Percentiles rank a stretch among this genome's conserved stretches.
Evolutionary conservation across 2,888 invertebrate genomes (phyloP).

Genomic region (Aporophyla nigra): DNA sequence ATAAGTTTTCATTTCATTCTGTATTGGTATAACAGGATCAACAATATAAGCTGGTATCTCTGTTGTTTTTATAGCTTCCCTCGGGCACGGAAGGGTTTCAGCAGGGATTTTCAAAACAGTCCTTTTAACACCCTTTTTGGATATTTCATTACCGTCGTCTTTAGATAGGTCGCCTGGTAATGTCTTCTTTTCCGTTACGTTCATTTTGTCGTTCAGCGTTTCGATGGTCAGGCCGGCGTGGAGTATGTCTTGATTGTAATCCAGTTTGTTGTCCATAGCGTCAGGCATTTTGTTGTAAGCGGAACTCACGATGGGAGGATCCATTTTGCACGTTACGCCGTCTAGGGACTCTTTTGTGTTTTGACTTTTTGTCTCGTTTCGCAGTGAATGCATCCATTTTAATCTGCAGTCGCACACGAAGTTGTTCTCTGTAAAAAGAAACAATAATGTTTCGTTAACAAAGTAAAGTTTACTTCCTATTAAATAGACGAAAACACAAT

Average conservation of each 20-base stretch:
- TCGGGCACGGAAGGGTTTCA: constrained; percentile 85
- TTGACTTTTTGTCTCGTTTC: constrained; percentile 94
- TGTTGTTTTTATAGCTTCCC: constrained; percentile 82
- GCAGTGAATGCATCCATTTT: constrained; percentile 94
- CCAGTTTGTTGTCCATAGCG: constrained; percentile 76
- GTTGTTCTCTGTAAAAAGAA: constrained; percentile 93
- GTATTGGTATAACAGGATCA: constrained; percentile 86
- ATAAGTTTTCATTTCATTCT: constrained; percentile 89
- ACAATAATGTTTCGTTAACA: constrained; percentile 34
- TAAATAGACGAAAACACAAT: constrained; percentile 11
- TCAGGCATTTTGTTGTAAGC: constrained; percentile 87
- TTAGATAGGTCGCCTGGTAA: constrained; percentile 70
- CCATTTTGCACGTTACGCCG: constrained; percentile 93
- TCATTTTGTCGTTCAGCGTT: constrained; percentile 81
- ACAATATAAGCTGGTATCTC: constrained; percentile 81
- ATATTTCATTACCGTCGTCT: constrained; percentile 74
- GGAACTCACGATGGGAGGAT: constrained; percentile 87
- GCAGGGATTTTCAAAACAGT: constrained; percentile 85
- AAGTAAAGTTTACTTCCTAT: constrained; percentile 3
- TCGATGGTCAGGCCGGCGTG: constrained; percentile 84
- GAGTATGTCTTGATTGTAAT: constrained; percentile 83
- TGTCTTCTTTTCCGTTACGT: constrained; percentile 80
- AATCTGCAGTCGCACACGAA: constrained; percentile 96
- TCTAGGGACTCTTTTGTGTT: constrained; percentile 93
- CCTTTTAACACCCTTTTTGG: constrained; percentile 82